Base-by-base conservation (phyloP, 1,140 invertebrate genomes). In the Solenopsis invicta region DNA sequence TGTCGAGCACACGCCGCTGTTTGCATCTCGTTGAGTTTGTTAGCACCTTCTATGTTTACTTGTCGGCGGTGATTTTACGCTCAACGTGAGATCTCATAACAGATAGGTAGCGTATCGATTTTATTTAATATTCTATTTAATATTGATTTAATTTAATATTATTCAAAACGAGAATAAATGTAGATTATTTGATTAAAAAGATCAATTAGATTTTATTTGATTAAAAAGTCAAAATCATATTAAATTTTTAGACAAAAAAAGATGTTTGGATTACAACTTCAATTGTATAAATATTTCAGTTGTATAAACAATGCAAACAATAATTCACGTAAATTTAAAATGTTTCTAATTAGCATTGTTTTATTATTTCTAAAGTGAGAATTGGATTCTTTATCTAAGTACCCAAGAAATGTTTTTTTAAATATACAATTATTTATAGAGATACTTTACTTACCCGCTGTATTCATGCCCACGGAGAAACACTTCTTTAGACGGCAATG, bases 401-500 rank as follows among this genome's bases (percentile, higher is more conserved):
- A 10, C 10, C 1, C 2, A 37, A 54, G 12, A 78, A 29, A 62
- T 16, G 9, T 62, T 0, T 21, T 45, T 50, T 16, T 34, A 16
- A 10, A 21, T 9, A 24, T 64, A 5, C n/a, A n/a, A n/a, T 64
- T 48, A 64, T 8, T 41, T 41, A 8, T 41, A 0, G 2, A 41
- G 3, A 41, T 41, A 69, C 9, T 87, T 21, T 85, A 87, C 93
- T 95, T 96, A 98, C 97, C 97, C 94, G 96, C 93, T 16, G 96
- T 96, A 89, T 98, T 98, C 98, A 98, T 98, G 77, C 96, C 96
- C 16, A 97, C 97, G 2, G 95, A 91, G 84, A 98, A 97, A 91
- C 98, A 98, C 89, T 97, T 97, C 92, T 97, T 96, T 6, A 98
- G 95, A 72, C 98, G 96, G 93, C 98, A 99, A 90, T 97, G 97